phyloP scores from a whole-genome alignment of 1,140 invertebrate species.

The Drosophila watanabei region DNA sequence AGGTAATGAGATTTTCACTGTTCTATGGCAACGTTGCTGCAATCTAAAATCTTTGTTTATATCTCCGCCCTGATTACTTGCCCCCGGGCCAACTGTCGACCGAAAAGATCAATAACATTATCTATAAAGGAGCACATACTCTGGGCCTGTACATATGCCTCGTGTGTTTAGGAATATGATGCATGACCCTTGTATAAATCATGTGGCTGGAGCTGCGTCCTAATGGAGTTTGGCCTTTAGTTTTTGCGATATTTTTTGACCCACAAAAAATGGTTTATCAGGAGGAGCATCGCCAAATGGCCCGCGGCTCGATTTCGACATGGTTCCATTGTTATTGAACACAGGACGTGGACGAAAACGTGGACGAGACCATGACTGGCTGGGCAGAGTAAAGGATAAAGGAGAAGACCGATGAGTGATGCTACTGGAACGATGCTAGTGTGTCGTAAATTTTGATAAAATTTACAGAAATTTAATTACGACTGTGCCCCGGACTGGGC shows the following conservation, averaged over 20 bases:
- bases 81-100: constrained; percentile 6
- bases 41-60: constrained; percentile 15
- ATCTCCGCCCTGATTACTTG: constrained; percentile 11
- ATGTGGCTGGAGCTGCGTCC: constrained; percentile 56
- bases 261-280: constrained; percentile 18
- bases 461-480: constrained; percentile 80
- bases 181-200: constrained; percentile 72
- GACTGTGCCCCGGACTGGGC: constrained; percentile 12
- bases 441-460: constrained; percentile 76
- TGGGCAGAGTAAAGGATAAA: constrained; percentile 6
- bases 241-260: constrained; percentile 69
- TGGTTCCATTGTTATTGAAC: constrained; percentile 65
- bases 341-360: background rate
- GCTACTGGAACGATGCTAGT: background rate
- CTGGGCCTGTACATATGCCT: constrained; percentile 11
- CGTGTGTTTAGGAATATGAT: constrained; percentile 52
- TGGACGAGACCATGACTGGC: background rate
- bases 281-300: constrained; percentile 28
- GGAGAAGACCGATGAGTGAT: constrained; percentile 32
- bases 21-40: background rate
- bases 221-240: constrained; percentile 71
- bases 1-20: constrained; percentile 14
- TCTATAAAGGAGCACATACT: constrained; percentile 6
- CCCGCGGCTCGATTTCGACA: constrained; percentile 65
- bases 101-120: constrained; percentile 42